Conservation (phyloP, 1,140 invertebrate species). For the Aphaenogaster floridana region DNA sequence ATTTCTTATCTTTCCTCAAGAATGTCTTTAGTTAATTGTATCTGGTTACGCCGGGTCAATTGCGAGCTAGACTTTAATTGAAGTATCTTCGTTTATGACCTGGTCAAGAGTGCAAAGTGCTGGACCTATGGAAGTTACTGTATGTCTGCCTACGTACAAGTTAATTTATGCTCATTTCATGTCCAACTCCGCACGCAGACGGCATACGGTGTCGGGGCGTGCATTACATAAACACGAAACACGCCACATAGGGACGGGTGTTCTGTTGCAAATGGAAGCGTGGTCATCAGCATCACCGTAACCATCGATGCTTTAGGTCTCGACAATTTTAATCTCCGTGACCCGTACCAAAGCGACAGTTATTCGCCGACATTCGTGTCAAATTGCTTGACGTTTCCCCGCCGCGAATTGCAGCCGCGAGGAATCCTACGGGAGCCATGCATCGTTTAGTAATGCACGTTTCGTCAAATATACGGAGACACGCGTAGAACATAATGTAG, state of each 20-base stretch:
- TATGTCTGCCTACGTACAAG: slow-evolving; percentile 24
- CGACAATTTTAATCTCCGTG: slow-evolving; percentile 69
- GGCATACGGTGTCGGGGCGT: slow-evolving; percentile 74
- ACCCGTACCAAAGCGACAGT: slow-evolving; percentile 41
- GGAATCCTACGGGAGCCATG: slow-evolving; percentile 47
- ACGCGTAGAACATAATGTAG: slow-evolving; percentile 35
- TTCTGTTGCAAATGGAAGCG: slow-evolving; percentile 73
- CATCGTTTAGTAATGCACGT: slow-evolving; percentile 63
- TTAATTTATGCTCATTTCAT: slow-evolving; percentile 79
- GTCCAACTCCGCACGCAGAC: slow-evolving; percentile 66
- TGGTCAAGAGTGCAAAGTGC: slow-evolving; percentile 35
- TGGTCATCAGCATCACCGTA: slow-evolving; percentile 76
- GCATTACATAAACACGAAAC: slow-evolving; percentile 81
- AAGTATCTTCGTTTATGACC: background rate
- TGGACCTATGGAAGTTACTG: slow-evolving; percentile 10
- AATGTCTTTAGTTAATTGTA: background rate
- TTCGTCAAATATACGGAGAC: slow-evolving; percentile 45
- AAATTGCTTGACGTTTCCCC: slow-evolving; percentile 58
- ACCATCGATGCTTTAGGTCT: slow-evolving; percentile 70
- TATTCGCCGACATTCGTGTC: slow-evolving; percentile 59
- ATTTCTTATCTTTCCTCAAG: background rate
- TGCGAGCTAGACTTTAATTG: background rate
- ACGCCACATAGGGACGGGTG: slow-evolving; percentile 69
- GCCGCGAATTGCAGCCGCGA: slow-evolving; percentile 32
- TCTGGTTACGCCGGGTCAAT: background rate